Conservation (phyloP, 2,113 vertebrate genomes). For the Todiramphus chloris region DNA sequence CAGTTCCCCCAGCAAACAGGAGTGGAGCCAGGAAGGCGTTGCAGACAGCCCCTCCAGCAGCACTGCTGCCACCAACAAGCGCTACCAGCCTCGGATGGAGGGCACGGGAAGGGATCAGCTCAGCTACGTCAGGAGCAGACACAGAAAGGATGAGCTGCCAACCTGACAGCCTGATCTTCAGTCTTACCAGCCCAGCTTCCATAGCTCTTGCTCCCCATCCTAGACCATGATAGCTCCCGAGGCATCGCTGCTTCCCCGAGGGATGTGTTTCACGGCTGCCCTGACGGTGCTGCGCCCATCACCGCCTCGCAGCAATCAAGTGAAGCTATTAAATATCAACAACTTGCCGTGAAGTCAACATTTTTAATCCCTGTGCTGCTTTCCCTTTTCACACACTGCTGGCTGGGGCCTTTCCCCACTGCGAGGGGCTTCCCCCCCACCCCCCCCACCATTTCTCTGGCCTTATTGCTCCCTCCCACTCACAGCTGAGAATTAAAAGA, state of each 20-base stretch:
- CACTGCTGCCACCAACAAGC: not conserved
- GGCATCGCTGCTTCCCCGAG: not conserved
- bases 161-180: not conserved
- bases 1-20: not conserved
- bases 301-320: not conserved
- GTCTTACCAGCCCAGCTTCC: not conserved
- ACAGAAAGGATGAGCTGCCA: not conserved
- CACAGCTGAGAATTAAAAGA: conserved; percentile 24
- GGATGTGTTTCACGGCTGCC: not conserved
- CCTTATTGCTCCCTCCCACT: conserved; percentile 33
- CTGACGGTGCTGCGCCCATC: not conserved
- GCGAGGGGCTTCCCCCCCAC: not conserved
- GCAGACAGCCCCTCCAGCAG: not conserved
- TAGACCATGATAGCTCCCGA: accelerated
- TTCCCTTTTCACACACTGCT: conserved; percentile 35
- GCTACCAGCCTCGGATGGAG: not conserved
- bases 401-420: conserved; percentile 5
- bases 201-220: not conserved
- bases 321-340: conserved; percentile 6
- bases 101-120: not conserved
- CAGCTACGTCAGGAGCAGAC: not conserved
- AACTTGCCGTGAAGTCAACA: conserved; percentile 41
- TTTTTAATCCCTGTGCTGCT: not conserved
- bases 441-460: not conserved
- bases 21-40: not conserved